phyloP scores from a whole-genome alignment of 2,797 vertebrate genomes.

The Anableps anableps region DNA sequence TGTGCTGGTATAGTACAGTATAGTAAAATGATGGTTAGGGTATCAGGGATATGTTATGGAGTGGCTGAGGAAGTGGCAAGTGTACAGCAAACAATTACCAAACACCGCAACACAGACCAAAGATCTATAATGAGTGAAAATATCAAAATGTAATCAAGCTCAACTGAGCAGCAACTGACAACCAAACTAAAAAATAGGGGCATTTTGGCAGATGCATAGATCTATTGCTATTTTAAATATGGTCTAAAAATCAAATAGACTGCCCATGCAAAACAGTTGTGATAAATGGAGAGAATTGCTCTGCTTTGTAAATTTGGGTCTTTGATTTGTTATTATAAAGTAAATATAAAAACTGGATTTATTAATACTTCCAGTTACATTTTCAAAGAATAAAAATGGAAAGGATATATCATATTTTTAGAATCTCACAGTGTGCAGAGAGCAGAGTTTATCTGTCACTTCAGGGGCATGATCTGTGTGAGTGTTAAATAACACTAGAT shows the following conservation, averaged over 20 bases:
- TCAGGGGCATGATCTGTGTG: neutral
- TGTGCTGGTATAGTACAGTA: neutral
- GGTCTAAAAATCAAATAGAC: neutral
- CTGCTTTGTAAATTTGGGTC: neutral
- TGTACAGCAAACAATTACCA: neutral
- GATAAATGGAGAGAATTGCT: neutral
- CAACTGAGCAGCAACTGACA: neutral
- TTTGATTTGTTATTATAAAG: neutral
- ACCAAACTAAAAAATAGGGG: neutral
- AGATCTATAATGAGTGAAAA: neutral
- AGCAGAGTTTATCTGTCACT: neutral
- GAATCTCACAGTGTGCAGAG: neutral
- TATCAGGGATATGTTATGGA: neutral
- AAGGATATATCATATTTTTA: neutral
- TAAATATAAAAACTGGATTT: neutral
- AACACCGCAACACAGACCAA: neutral
- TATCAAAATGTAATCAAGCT: neutral
- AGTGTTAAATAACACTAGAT: constrained; percentile 53
- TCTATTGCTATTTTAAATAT: neutral
- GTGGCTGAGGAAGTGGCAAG: neutral
- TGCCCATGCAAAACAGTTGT: neutral
- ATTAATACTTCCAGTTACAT: neutral
- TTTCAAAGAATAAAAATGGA: neutral
- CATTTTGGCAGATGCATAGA: neutral
- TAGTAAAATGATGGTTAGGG: neutral